Evolutionary conservation across 2,797 vertebrate genomes (phyloP), one percentile per base, ranked within the genome.

Genomic region (Muscicapa striata): DNA sequence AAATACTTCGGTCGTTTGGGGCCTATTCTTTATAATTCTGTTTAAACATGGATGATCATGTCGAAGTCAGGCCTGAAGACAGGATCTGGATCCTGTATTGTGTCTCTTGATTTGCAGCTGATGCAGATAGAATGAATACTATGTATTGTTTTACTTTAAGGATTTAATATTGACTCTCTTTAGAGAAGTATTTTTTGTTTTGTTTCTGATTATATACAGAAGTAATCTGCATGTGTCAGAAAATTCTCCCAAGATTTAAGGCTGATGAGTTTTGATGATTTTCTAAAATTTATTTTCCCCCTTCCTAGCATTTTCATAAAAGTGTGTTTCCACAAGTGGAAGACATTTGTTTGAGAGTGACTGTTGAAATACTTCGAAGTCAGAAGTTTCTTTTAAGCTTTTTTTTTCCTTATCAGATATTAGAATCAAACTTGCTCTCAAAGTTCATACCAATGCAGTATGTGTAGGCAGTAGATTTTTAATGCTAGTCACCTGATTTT

Each of bases 41-140:
- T 84, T 24, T 57, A 51, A 83, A 45, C 29, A 27, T 93, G 74
- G 83, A 81, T 94, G 62, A 70, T 89, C 84, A 43, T 19, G 19
- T 73, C 61, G 70, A 54, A 95, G 83, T 95, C 93, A 89, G 85
- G 76, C 70, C 86, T 91, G 87, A 95, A 54, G 48, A 54, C 36
- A 77, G 49, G 75, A 58, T 90, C 86, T 92, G 92, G 86, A 68
- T 58, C 52, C 91, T 90, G 26, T 94, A 46, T 82, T 94, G 58
- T 96, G 79, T 96, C 45, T 97, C 19, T 95, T 13, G 81, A 80
- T 95, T 97, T 97, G 92, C 95, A 97, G 84, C 90, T 96, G 75
- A 80, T 95, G 83, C 88, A 94, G 91, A 79, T 84, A 87, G 78
- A 96, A 96, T 96, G 62, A 98, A 98, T 98, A 98, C 97, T 97